Conservation (phyloP, 1,140 invertebrate genomes). For the Heliconius himera region DNA sequence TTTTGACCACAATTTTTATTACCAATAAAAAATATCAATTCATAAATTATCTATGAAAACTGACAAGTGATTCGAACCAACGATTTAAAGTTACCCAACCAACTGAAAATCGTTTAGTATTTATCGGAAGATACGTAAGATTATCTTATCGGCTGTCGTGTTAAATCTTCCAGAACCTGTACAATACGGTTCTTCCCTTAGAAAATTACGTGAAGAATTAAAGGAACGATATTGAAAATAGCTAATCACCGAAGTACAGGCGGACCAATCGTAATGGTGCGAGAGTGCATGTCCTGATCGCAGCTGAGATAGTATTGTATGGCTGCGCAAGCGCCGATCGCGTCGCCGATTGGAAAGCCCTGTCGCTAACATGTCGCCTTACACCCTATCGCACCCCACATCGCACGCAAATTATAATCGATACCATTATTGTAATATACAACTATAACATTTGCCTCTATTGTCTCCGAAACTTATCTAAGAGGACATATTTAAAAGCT, state of each 20-base stretch:
- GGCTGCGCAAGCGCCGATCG: constrained; percentile 68
- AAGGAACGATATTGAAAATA: constrained; percentile 54
- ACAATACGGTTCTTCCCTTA: not conserved
- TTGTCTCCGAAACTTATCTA: constrained; percentile 51
- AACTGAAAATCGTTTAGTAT: not conserved
- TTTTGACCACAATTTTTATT: too few relatives aligned
- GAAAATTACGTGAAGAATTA: constrained; percentile 36
- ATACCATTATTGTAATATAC: constrained; percentile 80
- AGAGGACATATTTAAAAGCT: not conserved
- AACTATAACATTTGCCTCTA: constrained; percentile 73
- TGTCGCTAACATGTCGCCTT: constrained; percentile 77
- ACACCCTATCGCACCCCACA: constrained; percentile 64
- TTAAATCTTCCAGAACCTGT: constrained; percentile 17
- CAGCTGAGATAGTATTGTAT: constrained; percentile 76
- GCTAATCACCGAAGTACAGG: constrained; percentile 69
- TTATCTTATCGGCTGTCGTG: constrained; percentile 35
- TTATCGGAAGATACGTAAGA: constrained; percentile 18
- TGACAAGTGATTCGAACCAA: too few relatives aligned
- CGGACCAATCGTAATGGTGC: constrained; percentile 74
- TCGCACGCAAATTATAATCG: constrained; percentile 81
- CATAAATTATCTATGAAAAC: too few relatives aligned
- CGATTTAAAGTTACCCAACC: too few relatives aligned
- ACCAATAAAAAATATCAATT: too few relatives aligned
- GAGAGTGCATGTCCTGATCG: constrained; percentile 73
- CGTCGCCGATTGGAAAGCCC: constrained; percentile 70